These are phyloP conservation scores for Iphiclides podalirius DNA, from an alignment of 2,888 invertebrate genomes.

Conservation along the genomic window DNA sequence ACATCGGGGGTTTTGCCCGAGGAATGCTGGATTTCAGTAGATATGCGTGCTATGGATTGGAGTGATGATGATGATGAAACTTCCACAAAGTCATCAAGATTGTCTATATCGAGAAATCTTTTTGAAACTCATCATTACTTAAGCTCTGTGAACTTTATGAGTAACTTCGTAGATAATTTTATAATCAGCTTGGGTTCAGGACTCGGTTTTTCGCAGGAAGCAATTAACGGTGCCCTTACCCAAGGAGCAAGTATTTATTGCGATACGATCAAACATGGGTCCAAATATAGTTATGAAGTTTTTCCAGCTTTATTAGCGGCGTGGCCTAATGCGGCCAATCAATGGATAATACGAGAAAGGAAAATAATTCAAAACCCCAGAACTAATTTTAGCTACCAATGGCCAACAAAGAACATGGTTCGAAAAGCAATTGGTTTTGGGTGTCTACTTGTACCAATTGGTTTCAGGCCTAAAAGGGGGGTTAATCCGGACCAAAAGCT, in stretches of 20 bases:
- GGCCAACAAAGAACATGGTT: constrained; percentile 85
- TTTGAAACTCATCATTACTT: constrained; percentile 77
- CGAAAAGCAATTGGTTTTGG: constrained; percentile 83
- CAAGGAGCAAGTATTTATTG: constrained; percentile 85
- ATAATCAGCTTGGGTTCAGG: constrained; percentile 79
- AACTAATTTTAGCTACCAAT: constrained; percentile 81
- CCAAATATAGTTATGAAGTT: constrained; percentile 81
- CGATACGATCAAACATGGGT: constrained; percentile 62
- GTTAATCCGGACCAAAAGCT: constrained; percentile 81
- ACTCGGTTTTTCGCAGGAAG: constrained; percentile 78
- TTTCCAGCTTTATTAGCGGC: constrained; percentile 84
- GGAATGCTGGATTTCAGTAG: constrained; percentile 70
- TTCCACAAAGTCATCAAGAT: constrained; percentile 46
- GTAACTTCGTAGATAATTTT: constrained; percentile 84
- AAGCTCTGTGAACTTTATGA: constrained; percentile 84
- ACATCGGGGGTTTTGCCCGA: constrained; percentile 74
- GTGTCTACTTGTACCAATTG: constrained; percentile 85
- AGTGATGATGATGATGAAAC: constrained; percentile 67
- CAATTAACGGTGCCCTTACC: constrained; percentile 77
- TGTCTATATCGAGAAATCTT: constrained; percentile 52
- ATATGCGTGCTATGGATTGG: constrained; percentile 61
- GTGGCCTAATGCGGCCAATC: constrained; percentile 86
- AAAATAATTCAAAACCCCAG: constrained; percentile 77
- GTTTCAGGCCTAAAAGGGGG: constrained; percentile 82
- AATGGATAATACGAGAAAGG: constrained; percentile 83